Conservation (phyloP, 2,888 invertebrate species). For the Harpalus rubripes region DNA sequence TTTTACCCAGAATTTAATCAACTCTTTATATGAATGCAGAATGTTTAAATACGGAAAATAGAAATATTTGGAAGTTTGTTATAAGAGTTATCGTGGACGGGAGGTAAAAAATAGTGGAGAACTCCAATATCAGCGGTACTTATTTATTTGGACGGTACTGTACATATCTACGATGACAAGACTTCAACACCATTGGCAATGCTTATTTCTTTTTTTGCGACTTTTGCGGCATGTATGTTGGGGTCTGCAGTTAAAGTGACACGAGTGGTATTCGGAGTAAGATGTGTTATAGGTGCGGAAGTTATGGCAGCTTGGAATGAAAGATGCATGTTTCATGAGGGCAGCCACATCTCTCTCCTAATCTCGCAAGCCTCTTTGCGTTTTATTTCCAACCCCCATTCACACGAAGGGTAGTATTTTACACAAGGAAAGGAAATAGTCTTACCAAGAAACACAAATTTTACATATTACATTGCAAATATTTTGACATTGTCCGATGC, state of each 20-base stretch:
- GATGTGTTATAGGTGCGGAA: constrained; percentile 35
- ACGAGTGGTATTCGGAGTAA: neutral
- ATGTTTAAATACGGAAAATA: too few species aligned
- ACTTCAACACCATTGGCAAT: neutral
- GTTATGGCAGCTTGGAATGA: constrained; percentile 64
- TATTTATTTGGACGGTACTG: too few species aligned
- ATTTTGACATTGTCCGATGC: too few species aligned
- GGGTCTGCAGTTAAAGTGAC: neutral
- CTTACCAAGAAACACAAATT: too few species aligned
- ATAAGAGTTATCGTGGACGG: too few species aligned
- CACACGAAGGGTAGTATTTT: neutral
- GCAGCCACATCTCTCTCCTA: neutral
- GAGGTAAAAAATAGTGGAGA: too few species aligned
- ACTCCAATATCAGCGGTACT: too few species aligned
- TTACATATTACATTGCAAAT: too few species aligned
- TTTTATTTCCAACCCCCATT: neutral
- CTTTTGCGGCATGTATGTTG: neutral
- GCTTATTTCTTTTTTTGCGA: neutral
- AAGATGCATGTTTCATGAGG: constrained; percentile 66
- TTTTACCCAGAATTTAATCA: too few species aligned
- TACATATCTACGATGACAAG: too few species aligned
- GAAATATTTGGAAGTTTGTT: too few species aligned
- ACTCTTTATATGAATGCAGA: too few species aligned
- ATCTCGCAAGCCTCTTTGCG: neutral
- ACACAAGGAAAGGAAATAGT: neutral